These are phyloP conservation scores for Gadopsis bispinosus DNA, from an alignment of 2,797 vertebrate species.

Conservation along the genomic window DNA sequence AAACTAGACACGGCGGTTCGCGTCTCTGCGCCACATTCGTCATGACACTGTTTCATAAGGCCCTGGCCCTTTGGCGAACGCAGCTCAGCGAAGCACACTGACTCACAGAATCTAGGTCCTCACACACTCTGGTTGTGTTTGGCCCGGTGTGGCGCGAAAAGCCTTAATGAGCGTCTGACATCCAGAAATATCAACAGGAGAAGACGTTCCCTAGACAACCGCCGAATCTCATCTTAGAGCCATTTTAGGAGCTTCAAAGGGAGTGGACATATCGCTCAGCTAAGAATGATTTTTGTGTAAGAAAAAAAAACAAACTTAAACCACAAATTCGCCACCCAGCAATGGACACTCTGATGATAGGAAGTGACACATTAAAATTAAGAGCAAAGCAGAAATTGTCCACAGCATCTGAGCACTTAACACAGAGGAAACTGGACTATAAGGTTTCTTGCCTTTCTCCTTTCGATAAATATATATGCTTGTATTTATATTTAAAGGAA, in stretches of 20 bases:
- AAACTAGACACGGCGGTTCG: slow-evolving; percentile 45
- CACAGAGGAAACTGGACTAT: background rate
- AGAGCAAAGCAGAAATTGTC: slow-evolving; percentile 11
- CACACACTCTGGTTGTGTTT: slow-evolving; percentile 14
- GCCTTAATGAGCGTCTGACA: slow-evolving; percentile 64
- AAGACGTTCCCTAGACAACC: slow-evolving; percentile 59
- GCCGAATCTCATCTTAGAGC: slow-evolving; percentile 12
- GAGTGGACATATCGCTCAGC: background rate
- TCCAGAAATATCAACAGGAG: slow-evolving; percentile 65
- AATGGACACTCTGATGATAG: slow-evolving; percentile 25
- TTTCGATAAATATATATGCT: background rate
- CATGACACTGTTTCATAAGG: slow-evolving; percentile 74
- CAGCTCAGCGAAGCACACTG: slow-evolving; percentile 71
- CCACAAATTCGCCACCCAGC: background rate
- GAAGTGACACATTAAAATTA: slow-evolving; percentile 29
- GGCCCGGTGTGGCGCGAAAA: slow-evolving; percentile 52
- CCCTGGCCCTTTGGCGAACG: slow-evolving; percentile 63
- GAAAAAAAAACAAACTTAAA: background rate
- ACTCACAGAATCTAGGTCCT: slow-evolving; percentile 54
- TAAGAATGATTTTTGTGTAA: background rate
- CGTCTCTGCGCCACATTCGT: slow-evolving; percentile 67
- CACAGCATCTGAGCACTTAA: background rate
- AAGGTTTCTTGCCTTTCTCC: background rate
- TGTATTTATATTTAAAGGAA: background rate
- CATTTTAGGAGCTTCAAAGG: slow-evolving; percentile 22